Conservation (phyloP, 2,113 vertebrate species). For the Nycticryphes semicollaris region DNA sequence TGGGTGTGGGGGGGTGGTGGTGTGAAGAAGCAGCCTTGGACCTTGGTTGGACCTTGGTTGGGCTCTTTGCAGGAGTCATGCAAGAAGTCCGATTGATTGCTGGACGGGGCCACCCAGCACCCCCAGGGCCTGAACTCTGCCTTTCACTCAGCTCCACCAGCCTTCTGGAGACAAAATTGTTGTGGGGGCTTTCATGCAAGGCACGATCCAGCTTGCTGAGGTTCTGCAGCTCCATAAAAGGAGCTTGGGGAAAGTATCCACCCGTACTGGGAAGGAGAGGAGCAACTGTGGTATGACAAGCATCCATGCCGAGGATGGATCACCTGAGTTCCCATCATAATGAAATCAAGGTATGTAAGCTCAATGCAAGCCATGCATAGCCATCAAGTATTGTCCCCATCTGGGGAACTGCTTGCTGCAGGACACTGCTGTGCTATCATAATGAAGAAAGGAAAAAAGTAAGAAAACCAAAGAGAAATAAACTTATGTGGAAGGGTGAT, state of each 20-base stretch:
- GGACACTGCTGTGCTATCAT: background rate
- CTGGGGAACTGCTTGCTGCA: background rate
- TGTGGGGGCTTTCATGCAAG: background rate
- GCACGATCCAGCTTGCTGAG: background rate
- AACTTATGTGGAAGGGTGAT: background rate
- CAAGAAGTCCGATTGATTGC: background rate
- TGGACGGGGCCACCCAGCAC: background rate
- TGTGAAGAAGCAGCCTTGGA: background rate
- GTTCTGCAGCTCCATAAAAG: background rate
- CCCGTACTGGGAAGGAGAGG: background rate
- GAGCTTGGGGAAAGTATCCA: background rate
- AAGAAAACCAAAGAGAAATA: background rate
- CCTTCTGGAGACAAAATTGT: background rate
- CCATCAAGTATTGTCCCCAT: fast-evolving
- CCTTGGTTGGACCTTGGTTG: fast-evolving
- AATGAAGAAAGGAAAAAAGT: background rate
- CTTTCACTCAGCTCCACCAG: background rate
- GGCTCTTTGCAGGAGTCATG: fast-evolving
- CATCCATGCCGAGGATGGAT: background rate
- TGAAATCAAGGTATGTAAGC: background rate
- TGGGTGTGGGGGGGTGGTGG: background rate
- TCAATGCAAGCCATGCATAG: fast-evolving
- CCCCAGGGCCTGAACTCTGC: background rate
- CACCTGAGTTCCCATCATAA: background rate
- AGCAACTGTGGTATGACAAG: background rate